These are phyloP conservation scores for Setophaga kirtlandii DNA, from an alignment of 2,113 vertebrate species.

Conservation along the genomic window DNA sequence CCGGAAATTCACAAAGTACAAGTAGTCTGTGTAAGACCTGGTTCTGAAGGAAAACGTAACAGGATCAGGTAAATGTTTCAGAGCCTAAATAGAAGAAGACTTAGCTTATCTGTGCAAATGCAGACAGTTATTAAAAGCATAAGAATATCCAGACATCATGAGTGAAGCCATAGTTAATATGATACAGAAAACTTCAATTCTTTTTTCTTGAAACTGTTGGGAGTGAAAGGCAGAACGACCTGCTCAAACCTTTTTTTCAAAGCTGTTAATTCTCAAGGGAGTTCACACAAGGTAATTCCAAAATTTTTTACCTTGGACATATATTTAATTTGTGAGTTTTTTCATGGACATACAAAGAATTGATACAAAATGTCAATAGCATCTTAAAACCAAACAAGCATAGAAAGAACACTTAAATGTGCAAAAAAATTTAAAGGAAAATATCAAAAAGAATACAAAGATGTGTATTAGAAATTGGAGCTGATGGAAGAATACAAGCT, in stretches of 20 bases:
- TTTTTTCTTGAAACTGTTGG: background rate
- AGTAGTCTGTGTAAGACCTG: background rate
- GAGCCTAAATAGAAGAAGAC: background rate
- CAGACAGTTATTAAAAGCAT: background rate
- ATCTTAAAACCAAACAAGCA: background rate
- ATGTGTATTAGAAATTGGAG: background rate
- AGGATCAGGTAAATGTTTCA: background rate
- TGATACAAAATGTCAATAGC: background rate
- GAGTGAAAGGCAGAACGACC: background rate
- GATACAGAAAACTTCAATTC: background rate
- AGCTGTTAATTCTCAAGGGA: background rate
- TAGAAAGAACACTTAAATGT: background rate
- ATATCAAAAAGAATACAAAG: background rate
- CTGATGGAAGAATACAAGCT: background rate
- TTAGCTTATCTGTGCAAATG: background rate
- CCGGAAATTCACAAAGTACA: background rate
- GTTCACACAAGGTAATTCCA: background rate
- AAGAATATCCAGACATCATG: background rate
- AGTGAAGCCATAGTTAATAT: background rate
- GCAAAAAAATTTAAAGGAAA: background rate
- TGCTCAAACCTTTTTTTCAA: background rate
- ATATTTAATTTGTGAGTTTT: background rate
- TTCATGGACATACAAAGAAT: background rate
- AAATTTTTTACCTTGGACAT: background rate
- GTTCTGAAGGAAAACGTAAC: background rate